Percentiles rank a stretch among this genome's conserved stretches.
phyloP scores from a whole-genome alignment of 2,888 invertebrate species.

The Dendrolimus pini region DNA sequence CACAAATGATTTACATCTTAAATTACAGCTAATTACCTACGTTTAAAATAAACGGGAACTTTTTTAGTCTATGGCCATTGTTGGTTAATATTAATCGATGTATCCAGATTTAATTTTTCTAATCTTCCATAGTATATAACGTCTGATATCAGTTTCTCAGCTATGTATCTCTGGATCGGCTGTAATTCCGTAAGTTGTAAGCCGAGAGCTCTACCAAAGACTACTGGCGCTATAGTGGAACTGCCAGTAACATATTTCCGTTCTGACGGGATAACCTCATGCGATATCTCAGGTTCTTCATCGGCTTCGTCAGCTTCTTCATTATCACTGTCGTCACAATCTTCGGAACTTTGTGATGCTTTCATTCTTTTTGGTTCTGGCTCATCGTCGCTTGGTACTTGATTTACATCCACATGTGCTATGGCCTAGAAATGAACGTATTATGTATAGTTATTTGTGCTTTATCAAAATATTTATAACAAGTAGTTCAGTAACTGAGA shows the following conservation, averaged over 20 bases:
- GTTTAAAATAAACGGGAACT: too few species aligned
- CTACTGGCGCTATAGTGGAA: conserved; percentile 5
- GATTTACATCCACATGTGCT: neutral
- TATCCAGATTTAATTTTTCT: conserved; percentile 20
- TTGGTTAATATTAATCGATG: conserved; percentile 8
- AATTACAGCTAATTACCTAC: too few species aligned
- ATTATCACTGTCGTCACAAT: neutral
- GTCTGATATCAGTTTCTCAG: conserved; percentile 40
- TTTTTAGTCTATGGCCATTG: too few species aligned
- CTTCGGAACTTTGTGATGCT: neutral
- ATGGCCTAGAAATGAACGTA: neutral
- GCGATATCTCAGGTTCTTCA: neutral
- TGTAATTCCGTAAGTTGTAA: conserved; percentile 25
- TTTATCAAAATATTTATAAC: too few species aligned
- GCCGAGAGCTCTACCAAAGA: conserved; percentile 23
- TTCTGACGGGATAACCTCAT: neutral
- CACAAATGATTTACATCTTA: too few species aligned
- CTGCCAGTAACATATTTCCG: neutral
- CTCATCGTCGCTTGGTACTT: conserved; percentile 2
- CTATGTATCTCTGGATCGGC: conserved; percentile 25
- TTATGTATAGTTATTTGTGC: too few species aligned
- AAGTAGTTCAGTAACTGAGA: too few species aligned
- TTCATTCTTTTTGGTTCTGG: neutral
- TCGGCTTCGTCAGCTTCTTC: neutral
- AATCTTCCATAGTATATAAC: conserved; percentile 31